Percentiles rank a stretch among this genome's conserved stretches.
phyloP scores from a whole-genome alignment of 1,140 invertebrate species.

The Trachelipus rathkii region DNA sequence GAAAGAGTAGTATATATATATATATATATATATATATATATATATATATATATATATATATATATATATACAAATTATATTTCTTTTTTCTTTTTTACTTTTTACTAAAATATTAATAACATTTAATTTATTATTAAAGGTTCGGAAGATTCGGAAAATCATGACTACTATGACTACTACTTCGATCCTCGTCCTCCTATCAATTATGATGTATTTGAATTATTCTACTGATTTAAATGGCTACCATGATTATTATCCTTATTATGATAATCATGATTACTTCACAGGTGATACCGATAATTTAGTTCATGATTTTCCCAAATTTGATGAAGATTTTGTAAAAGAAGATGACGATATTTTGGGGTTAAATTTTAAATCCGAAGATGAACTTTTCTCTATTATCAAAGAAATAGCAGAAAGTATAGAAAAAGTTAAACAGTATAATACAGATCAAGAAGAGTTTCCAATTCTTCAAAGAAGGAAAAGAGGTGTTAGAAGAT shows the following conservation, averaged over 20 bases:
- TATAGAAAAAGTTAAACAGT: background rate
- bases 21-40: too few species aligned
- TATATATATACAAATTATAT: too few species aligned
- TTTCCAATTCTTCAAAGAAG: constrained; percentile 2
- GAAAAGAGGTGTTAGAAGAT: background rate
- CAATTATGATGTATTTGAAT: background rate
- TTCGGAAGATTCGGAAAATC: background rate
- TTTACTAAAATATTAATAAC: background rate
- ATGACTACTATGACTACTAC: background rate
- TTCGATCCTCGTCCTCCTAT: background rate
- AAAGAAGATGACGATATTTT: background rate
- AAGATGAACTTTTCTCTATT: background rate
- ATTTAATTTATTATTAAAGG: background rate
- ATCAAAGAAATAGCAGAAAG: background rate
- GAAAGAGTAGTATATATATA: too few species aligned
- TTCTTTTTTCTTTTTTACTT: background rate
- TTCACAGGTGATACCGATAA: background rate
- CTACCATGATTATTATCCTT: background rate
- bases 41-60: too few species aligned
- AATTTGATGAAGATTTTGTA: background rate
- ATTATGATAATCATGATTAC: background rate
- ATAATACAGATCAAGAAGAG: background rate
- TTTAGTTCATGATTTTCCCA: background rate
- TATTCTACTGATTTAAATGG: background rate
- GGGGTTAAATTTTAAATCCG: background rate